Evolutionary conservation across 2,113 vertebrate species (phyloP).

Genomic region (Bufo gargarizans): DNA sequence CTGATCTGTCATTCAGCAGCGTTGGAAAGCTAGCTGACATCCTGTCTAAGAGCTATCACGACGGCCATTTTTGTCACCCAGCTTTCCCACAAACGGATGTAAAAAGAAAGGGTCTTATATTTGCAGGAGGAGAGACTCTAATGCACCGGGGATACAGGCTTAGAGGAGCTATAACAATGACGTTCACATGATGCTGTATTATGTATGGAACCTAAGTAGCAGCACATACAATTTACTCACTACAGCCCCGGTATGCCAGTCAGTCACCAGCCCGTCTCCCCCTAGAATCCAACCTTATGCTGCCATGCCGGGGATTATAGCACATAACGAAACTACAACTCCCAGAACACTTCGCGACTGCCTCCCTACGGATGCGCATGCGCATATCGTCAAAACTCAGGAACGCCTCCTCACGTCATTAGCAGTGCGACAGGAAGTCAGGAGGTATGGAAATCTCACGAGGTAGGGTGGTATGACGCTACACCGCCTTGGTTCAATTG

Average conservation of each 20-base stretch:
- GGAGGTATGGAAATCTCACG: too few relatives aligned
- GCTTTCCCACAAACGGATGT: neutral
- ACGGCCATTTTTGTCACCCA: neutral
- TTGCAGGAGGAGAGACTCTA: too few relatives aligned
- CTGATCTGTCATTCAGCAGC: neutral
- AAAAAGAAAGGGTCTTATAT: neutral
- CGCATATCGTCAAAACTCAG: too few relatives aligned
- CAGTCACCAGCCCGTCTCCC: neutral
- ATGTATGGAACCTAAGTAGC: neutral
- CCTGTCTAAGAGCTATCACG: neutral
- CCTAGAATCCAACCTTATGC: neutral
- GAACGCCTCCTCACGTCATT: too few relatives aligned
- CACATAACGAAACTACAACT: neutral
- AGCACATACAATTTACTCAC: neutral
- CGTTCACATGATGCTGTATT: neutral
- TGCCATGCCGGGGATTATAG: constrained; percentile 12
- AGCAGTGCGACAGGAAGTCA: too few relatives aligned
- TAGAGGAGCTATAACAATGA: too few relatives aligned
- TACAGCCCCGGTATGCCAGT: neutral
- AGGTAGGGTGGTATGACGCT: too few relatives aligned
- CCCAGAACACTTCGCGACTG: neutral
- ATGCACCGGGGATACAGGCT: too few relatives aligned
- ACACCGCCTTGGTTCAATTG: too few relatives aligned
- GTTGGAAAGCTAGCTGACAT: neutral
- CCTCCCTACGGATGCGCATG: neutral